phyloP scores from a whole-genome alignment of 30 jellyfish, hydroid and myxozoan genomes.

The Aurelia aurita region DNA sequence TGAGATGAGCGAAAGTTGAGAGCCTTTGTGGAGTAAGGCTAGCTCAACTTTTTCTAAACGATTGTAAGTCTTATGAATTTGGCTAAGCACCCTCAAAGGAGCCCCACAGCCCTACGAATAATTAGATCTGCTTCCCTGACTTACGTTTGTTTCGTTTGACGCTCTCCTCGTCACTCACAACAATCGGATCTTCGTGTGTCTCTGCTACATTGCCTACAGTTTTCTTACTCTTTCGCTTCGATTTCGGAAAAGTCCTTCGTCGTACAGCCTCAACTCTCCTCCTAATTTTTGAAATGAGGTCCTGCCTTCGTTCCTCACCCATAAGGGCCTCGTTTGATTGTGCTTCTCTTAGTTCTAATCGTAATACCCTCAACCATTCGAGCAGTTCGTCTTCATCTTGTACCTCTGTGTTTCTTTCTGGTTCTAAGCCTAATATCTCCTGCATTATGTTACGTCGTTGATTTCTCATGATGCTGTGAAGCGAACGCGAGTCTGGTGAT shows the following conservation, averaged over 20 bases:
- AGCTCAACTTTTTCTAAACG: too few relatives aligned
- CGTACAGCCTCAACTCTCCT: conserved; percentile 29
- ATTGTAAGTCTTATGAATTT: too few relatives aligned
- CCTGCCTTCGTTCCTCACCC: neutral
- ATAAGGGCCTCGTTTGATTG: neutral
- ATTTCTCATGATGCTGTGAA: neutral
- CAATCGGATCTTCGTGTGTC: too few relatives aligned
- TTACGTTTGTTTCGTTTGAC: too few relatives aligned
- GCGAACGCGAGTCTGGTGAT: neutral
- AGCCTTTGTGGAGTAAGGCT: too few relatives aligned
- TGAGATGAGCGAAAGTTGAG: too few relatives aligned
- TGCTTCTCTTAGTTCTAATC: conserved; percentile 30
- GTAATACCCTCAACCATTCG: conserved; percentile 12
- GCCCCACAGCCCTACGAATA: too few relatives aligned
- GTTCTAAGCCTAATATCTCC: conserved; percentile 7
- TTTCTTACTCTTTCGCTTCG: neutral
- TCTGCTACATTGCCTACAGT: too few relatives aligned
- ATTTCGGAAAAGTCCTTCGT: neutral
- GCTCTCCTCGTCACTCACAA: too few relatives aligned
- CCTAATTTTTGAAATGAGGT: conserved; percentile 4
- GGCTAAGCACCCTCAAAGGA: too few relatives aligned
- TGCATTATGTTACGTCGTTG: neutral
- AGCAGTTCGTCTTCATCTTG: conserved; percentile 13
- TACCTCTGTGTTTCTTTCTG: neutral
- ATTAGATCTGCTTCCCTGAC: too few relatives aligned